These are phyloP conservation scores for Oxyruncus cristatus DNA, from an alignment of 2,113 vertebrate genomes.

Conservation along the genomic window DNA sequence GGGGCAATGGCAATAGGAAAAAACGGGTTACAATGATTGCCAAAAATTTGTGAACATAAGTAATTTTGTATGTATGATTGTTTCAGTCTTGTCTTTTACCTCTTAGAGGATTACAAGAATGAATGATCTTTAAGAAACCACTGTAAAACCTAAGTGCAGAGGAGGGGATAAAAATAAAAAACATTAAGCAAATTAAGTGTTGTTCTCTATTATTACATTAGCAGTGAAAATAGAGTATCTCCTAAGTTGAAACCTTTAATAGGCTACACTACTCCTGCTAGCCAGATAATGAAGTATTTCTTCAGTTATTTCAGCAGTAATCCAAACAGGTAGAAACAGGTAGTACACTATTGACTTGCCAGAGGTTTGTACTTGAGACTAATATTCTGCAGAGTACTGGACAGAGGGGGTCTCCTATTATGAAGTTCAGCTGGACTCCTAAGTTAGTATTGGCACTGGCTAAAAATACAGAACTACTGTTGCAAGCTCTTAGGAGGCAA, in stretches of 20 bases:
- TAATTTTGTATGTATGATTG: conserved; percentile 79
- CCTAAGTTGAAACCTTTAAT: neutral
- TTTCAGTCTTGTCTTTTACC: conserved; percentile 55
- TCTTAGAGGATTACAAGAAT: conserved; percentile 62
- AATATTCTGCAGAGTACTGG: neutral
- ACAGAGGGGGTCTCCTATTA: neutral
- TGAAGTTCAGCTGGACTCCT: neutral
- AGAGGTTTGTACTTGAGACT: neutral
- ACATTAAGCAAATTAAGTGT: neutral
- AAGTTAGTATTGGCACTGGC: neutral
- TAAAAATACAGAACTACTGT: neutral
- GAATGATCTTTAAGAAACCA: conserved; percentile 66
- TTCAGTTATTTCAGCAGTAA: neutral
- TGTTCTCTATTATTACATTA: neutral
- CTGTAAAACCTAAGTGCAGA: conserved; percentile 72
- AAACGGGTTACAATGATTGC: conserved; percentile 84
- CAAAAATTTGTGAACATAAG: conserved; percentile 80
- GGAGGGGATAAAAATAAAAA: conserved; percentile 27
- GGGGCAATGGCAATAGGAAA: conserved; percentile 85
- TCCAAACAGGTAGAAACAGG: neutral
- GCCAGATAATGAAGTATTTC: neutral
- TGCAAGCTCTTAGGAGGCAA: neutral
- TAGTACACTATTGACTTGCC: neutral
- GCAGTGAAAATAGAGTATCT: neutral
- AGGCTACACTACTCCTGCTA: neutral